Percentiles rank a stretch among this genome's conserved stretches.
phyloP scores from a whole-genome alignment of 2,888 invertebrate species.

The Cantharis lateralis region DNA sequence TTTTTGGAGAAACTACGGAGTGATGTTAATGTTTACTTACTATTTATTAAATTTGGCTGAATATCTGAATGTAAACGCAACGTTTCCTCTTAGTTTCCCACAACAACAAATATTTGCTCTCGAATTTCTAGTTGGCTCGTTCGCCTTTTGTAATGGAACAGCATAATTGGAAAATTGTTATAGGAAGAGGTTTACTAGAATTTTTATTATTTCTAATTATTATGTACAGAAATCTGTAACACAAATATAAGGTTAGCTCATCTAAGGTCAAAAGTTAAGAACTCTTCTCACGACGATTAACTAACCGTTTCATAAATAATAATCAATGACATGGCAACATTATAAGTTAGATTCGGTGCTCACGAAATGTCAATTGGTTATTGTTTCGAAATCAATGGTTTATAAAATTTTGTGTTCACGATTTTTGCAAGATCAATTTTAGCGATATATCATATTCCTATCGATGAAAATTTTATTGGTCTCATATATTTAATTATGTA shows the following conservation, averaged over 20 bases:
- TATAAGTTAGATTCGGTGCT: conserved; percentile 12
- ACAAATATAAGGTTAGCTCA: not conserved
- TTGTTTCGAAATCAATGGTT: conserved; percentile 21
- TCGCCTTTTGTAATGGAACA: not conserved
- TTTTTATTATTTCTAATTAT: not conserved
- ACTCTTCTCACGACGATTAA: conserved; percentile 24
- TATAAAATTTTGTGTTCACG: conserved; percentile 23
- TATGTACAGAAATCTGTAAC: not conserved
- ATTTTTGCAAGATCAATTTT: conserved; percentile 12
- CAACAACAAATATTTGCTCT: not conserved
- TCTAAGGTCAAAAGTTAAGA: conserved; percentile 20
- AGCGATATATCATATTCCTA: conserved; percentile 7
- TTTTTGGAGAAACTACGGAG: not conserved
- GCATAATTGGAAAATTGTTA: not conserved
- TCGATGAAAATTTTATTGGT: not conserved
- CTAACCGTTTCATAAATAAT: conserved; percentile 23
- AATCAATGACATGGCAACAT: conserved; percentile 22
- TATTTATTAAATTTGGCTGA: not conserved
- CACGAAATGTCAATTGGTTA: conserved; percentile 22
- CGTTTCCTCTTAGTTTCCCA: not conserved
- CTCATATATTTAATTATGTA: not conserved
- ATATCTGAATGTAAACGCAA: not conserved
- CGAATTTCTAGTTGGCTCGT: not conserved
- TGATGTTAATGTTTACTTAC: not conserved
- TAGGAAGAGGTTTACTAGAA: not conserved